Evolutionary conservation across 2,113 vertebrate species (phyloP), one percentile per base, ranked within the genome.

Genomic region (Halichoeres trimaculatus): DNA sequence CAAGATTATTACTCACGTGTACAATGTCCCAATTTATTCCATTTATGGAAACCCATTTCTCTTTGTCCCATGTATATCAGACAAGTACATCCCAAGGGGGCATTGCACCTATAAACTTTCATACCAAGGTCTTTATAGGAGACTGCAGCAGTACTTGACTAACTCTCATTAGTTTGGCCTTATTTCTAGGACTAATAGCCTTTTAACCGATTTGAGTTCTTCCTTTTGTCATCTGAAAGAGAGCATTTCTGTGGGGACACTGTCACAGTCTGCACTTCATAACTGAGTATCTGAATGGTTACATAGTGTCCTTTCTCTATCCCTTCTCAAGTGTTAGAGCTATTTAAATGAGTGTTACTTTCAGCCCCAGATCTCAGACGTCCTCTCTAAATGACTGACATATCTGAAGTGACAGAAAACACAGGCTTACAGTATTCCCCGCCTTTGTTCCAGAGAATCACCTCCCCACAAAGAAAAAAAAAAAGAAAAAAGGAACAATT

Each of bases 81-180:
- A 72, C 61, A 70, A 35, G 58, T 38, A 47, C 19, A 58, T 64
- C 64, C 43, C 60, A 14, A 10, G 60, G 63, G 60, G 47, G 40
- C 12, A 24, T 19, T 40, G 45, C 22, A 76, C 75, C 67, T 65
- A 70, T 50, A 71, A 40, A 66, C 51, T 58, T 51, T 55, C 55
- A 53, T 20, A 38, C n/a, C 71, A 76, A 85, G 78, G 71, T 79
- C 56, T 50, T 76, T 61, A 72, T 53, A 26, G 30, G 26, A 52
- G 50, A 61, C 55, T 56, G 52, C 50, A 30, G 45, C 68, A 50
- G 59, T 54, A 65, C 75, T 56, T 75, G 34, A 86, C 65, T 54
- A 66, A 48, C 65, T 62, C 66, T 82, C 70, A 82, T 78, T 80
- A 81, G 55, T 66, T 38, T 63, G 70, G 50, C 74, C 71, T 81